phyloP scores from a whole-genome alignment of 2,888 invertebrate genomes.

The Stictocephala bisonia region DNA sequence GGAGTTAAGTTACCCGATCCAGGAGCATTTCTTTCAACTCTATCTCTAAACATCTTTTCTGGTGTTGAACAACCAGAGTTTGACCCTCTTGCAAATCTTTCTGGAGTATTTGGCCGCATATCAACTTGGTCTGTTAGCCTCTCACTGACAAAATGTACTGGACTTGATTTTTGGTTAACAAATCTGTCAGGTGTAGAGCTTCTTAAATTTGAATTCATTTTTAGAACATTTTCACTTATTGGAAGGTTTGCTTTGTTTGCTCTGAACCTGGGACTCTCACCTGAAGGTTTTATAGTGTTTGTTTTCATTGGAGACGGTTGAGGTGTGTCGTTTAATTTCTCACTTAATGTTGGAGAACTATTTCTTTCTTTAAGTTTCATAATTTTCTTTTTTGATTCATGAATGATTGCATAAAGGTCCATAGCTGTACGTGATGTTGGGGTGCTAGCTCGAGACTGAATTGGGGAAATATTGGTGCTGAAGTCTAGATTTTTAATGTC shows the following conservation, averaged over 20 bases:
- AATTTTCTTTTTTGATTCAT: slow-evolving; percentile 74
- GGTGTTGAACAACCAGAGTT: slow-evolving; percentile 15
- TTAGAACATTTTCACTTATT: slow-evolving; percentile 19
- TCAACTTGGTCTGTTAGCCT: slow-evolving; percentile 10
- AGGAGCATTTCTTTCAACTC: slow-evolving; percentile 19
- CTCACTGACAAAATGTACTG: background rate
- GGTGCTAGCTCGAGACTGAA: slow-evolving; percentile 40
- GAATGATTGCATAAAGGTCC: slow-evolving; percentile 80
- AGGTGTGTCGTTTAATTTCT: background rate
- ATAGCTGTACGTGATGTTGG: slow-evolving; percentile 82
- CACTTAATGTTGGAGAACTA: slow-evolving; percentile 49
- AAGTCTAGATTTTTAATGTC: slow-evolving; percentile 51
- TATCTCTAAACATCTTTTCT: slow-evolving; percentile 7
- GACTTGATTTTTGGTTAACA: background rate
- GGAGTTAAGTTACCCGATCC: slow-evolving; percentile 24
- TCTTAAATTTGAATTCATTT: slow-evolving; percentile 27
- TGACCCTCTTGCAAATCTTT: no score
- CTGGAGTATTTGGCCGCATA: background rate
- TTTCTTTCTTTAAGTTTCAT: slow-evolving; percentile 45
- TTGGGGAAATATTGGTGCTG: slow-evolving; percentile 55
- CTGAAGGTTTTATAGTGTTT: background rate
- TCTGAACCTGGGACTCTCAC: no score
- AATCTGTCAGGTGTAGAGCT: slow-evolving; percentile 15
- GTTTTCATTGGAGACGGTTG: slow-evolving; percentile 19
- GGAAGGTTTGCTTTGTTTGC: slow-evolving; percentile 18